Percentiles rank a stretch among this genome's conserved stretches.
Conservation (phyloP, 2,797 vertebrate species). For the Pogonophryne albipinna region DNA sequence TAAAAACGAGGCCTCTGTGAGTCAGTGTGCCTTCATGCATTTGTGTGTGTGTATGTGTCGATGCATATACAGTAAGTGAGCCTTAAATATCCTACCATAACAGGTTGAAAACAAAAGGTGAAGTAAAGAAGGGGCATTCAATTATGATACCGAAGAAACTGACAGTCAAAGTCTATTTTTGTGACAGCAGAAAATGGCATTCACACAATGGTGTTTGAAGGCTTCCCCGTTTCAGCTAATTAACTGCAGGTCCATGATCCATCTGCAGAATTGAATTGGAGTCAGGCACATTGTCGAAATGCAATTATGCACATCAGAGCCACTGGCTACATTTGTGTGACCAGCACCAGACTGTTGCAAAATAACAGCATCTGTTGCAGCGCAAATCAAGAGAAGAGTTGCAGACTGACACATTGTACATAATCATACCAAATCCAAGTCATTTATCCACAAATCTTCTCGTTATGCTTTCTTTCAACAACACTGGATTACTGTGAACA, state of each 20-base stretch:
- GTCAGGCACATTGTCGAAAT: conserved; percentile 29
- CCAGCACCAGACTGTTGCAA: neutral
- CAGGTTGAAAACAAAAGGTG: neutral
- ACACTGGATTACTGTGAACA: neutral
- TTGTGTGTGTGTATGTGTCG: neutral
- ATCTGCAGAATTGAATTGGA: conserved; percentile 39
- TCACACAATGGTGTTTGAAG: conserved; percentile 2
- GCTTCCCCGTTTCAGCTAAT: conserved; percentile 18
- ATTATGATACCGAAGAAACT: conserved; percentile 17
- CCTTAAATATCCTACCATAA: neutral
- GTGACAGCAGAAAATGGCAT: neutral
- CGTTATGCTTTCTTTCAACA: neutral
- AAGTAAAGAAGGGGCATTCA: neutral
- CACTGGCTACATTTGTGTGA: neutral
- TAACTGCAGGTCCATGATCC: conserved; percentile 20
- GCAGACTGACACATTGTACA: neutral
- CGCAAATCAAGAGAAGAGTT: neutral
- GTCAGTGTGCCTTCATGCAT: neutral
- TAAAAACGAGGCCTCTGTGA: conserved; percentile 9
- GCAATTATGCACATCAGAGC: conserved; percentile 18
- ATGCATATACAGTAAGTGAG: conserved; percentile 6
- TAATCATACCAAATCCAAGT: neutral
- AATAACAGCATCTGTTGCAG: neutral
- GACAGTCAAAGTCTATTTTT: conserved; percentile 11
- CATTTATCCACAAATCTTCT: neutral